Base-by-base conservation (phyloP, 2,797 vertebrate species). In the Poeciliopsis gracilis region DNA sequence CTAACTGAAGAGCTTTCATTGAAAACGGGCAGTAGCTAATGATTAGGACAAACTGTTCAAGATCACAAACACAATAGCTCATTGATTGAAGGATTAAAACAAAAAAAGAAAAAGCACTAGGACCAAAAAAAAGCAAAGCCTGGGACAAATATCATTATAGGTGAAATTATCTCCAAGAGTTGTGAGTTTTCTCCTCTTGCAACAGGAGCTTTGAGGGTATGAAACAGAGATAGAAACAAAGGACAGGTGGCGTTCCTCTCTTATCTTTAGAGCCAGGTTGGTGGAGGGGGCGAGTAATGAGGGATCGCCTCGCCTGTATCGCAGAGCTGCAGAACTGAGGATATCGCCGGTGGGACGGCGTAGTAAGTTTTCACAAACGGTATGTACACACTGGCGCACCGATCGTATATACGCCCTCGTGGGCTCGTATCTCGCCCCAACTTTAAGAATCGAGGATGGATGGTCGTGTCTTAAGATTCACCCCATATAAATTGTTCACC, bases 231-330 rank as follows among this genome's bases (percentile, higher is more conserved):
- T 88, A 86, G 85, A 93, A 91, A 89, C 80, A 87, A 86, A 83
- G 85, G 90, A 89, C 90, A 93, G 85, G 91, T 93, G 93, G 78
- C 91, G 88, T 87, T 92, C 69, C 28, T 70, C 53, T 89, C 90
- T 95, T 95, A 95, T 95, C 94, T 93, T 83, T 86, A 80, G 82
- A 86, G 76, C 86, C 93, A 89, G 90, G 87, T 82, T 84, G 90
- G 86, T 77, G 67, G 77, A 91, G 80, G 69, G 66, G 63, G 73
- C 84, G 81, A 81, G 88, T 90, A 92, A 94, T 94, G 92, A 94
- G 84, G 88, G 85, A 93, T 93, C 78, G 91, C 85, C 80, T 83
- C 30, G 90, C 80, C 86, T 87, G 85, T 93, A 94, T 93, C 91
- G 90, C 85, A 90, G 79, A 90, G 86, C 87, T 85, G 91, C 90